Conservation (phyloP, 30 jellyfish, hydroid and myxozoan species). For the Sanderia malayensis region DNA sequence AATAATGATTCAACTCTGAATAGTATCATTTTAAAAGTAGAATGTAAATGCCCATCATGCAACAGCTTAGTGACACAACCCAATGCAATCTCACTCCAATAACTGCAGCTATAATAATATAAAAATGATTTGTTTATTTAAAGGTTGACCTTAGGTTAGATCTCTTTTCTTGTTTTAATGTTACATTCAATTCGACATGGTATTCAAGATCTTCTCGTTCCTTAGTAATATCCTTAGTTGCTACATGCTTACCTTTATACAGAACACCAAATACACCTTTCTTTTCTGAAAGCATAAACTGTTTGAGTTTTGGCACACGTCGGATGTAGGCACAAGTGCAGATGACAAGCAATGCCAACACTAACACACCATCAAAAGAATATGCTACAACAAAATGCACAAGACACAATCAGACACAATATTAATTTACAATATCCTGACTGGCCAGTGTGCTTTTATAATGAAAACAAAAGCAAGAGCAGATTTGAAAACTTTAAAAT, state of each 20-base stretch:
- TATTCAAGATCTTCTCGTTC: too few relatives aligned
- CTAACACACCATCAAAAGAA: constrained; percentile 90
- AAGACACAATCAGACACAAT: too few relatives aligned
- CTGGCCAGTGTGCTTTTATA: too few relatives aligned
- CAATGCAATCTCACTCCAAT: constrained; percentile 92
- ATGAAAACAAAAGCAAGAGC: too few relatives aligned
- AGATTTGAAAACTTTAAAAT: too few relatives aligned
- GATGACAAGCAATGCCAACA: constrained; percentile 65
- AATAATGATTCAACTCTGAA: too few relatives aligned
- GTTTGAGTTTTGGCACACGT: constrained; percentile 83
- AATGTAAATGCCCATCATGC: constrained; percentile 68
- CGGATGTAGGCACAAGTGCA: constrained; percentile 90
- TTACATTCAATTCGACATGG: too few relatives aligned
- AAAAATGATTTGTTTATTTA: too few relatives aligned
- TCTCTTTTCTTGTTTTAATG: too few relatives aligned
- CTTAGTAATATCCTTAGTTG: too few relatives aligned
- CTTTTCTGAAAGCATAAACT: constrained; percentile 77
- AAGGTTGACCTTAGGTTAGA: too few relatives aligned
- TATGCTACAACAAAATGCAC: constrained; percentile 43
- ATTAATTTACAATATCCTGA: too few relatives aligned
- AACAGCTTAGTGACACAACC: constrained; percentile 77
- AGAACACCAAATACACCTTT: constrained; percentile 90
- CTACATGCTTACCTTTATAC: constrained; percentile 70
- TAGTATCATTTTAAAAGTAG: constrained; percentile 64
- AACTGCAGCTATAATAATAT: constrained; percentile 67